Conservation (phyloP, 2,797 vertebrate species). For the Sebastes paucispinis region DNA sequence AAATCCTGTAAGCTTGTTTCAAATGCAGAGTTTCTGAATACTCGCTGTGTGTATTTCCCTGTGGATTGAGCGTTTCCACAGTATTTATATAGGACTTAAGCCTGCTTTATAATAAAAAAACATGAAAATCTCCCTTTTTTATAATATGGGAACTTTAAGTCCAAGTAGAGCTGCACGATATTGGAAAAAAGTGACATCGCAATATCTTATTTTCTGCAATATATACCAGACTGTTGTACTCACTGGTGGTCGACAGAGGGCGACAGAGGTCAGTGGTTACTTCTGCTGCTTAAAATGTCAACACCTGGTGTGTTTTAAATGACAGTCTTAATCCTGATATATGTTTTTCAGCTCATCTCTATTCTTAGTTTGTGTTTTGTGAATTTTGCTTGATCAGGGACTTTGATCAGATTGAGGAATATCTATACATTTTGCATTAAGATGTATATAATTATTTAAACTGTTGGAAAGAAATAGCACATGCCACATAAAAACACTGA, state of each 20-base stretch:
- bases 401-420: too few species aligned
- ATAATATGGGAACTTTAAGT: too few species aligned
- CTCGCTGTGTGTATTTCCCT: too few species aligned
- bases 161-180: background rate
- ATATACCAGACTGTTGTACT: background rate
- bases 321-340: background rate
- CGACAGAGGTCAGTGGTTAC: constrained; percentile 25
- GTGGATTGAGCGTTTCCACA: too few species aligned
- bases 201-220: background rate
- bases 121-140: too few species aligned
- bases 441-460: background rate
- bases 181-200: background rate
- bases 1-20: too few species aligned
- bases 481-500: too few species aligned
- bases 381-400: background rate
- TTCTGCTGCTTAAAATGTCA: background rate
- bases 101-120: too few species aligned
- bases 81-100: too few species aligned
- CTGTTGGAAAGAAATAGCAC: too few species aligned
- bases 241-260: constrained; percentile 26
- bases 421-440: background rate
- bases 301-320: background rate
- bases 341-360: background rate
- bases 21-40: too few species aligned
- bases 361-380: background rate